Evolutionary conservation across 2,888 invertebrate species (phyloP).

Genomic region (Nasonovia ribisnigri): DNA sequence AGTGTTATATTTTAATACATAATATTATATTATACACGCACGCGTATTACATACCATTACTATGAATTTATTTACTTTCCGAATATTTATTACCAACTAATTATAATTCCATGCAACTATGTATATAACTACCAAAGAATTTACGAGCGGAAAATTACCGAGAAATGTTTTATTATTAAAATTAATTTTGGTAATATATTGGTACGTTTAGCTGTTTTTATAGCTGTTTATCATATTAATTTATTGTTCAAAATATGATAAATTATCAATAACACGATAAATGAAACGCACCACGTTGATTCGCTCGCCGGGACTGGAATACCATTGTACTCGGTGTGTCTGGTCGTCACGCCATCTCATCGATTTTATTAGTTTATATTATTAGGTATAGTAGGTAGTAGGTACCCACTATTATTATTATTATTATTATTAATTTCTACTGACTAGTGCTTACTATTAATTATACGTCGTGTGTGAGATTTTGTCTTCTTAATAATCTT

Average conservation of each 20-base stretch:
- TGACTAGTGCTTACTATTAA: background rate
- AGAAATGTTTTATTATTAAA: slow-evolving; percentile 34
- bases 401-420: background rate
- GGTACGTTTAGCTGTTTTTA: background rate
- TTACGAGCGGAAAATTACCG: slow-evolving; percentile 45
- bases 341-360: background rate
- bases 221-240: slow-evolving; percentile 30
- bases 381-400: background rate
- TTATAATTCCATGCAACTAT: slow-evolving; percentile 25
- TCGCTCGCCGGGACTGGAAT: background rate
- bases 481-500: background rate
- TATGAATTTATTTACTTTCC: slow-evolving; percentile 24
- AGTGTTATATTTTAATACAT: background rate
- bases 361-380: slow-evolving; percentile 4
- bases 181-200: slow-evolving; percentile 43
- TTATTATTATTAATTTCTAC: background rate
- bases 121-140: slow-evolving; percentile 21
- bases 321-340: background rate
- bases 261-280: slow-evolving; percentile 24
- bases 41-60: background rate
- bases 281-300: background rate
- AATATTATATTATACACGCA: background rate
- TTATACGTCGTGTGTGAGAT: background rate
- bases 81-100: slow-evolving; percentile 47
- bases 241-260: slow-evolving; percentile 19